Evolutionary conservation across 2,797 vertebrate species (phyloP).

Genomic region (Chaunax sp.): DNA sequence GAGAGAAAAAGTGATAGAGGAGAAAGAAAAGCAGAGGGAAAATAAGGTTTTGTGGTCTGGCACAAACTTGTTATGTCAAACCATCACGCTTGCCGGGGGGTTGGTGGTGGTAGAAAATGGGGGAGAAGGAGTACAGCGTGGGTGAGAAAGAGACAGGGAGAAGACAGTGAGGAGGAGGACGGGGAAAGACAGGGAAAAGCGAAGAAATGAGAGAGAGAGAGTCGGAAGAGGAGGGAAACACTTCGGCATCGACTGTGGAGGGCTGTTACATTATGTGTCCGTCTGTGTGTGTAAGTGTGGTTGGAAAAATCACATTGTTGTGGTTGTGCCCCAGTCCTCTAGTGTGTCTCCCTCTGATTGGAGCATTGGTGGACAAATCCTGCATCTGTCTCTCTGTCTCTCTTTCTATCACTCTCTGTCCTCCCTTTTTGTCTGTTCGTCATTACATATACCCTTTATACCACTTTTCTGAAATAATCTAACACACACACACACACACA

Average conservation of each 20-base stretch:
- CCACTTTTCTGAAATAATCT: conserved; percentile 10
- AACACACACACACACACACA: conserved; percentile 18
- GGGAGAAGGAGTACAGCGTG: conserved; percentile 15
- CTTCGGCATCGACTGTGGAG: conserved; percentile 32
- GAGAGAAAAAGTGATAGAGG: conserved; percentile 17
- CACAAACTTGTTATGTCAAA: conserved; percentile 68
- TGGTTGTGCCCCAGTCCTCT: conserved; percentile 59
- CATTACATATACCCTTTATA: conserved; percentile 7
- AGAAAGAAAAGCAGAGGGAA: conserved; percentile 63
- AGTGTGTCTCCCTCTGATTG: conserved; percentile 61
- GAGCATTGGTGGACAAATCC: conserved; percentile 42
- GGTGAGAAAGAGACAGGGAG: conserved; percentile 37
- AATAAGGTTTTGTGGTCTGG: conserved; percentile 76
- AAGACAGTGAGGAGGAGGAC: conserved; percentile 36
- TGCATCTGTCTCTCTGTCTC: conserved; percentile 4
- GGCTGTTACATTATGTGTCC: conserved; percentile 38
- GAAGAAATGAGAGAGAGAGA: conserved; percentile 21
- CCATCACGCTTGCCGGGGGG: conserved; percentile 59
- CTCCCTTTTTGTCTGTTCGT: conserved; percentile 41
- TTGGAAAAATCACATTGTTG: conserved; percentile 76
- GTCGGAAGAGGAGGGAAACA: conserved; percentile 38
- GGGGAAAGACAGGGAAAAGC: conserved; percentile 15
- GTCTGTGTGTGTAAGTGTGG: conserved; percentile 52
- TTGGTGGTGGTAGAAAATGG: conserved; percentile 46
- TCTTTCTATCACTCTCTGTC: conserved; percentile 12